Evolutionary conservation across 2,797 vertebrate species (phyloP).

Genomic region (Xenopus petersii): DNA sequence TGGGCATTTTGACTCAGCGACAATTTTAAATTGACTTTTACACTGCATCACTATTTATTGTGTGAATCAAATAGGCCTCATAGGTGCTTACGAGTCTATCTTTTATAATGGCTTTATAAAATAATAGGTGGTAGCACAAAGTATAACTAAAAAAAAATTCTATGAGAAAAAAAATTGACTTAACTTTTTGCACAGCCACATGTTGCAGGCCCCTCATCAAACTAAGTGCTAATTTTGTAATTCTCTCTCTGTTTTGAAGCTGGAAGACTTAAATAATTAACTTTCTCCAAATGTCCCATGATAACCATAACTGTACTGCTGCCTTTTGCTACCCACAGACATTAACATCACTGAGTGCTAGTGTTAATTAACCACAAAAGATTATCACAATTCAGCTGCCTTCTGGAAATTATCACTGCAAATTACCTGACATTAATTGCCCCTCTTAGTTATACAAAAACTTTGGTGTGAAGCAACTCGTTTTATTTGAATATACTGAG

Average conservation of each 20-base stretch:
- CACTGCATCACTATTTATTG: no score
- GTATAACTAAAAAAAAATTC: no score
- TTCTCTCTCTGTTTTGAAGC: not conserved
- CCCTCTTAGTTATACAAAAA: no score
- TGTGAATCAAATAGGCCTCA: no score
- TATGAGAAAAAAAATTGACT: no score
- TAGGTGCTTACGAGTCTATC: no score
- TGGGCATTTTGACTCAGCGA: no score
- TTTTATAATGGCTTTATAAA: no score
- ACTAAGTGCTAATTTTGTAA: not conserved
- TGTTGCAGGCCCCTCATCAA: not conserved
- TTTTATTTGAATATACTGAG: no score
- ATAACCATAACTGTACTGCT: constrained; percentile 4
- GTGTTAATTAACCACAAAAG: constrained; percentile 27
- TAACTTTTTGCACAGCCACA: not conserved
- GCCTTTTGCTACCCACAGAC: not conserved
- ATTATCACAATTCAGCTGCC: constrained; percentile 14
- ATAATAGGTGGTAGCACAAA: no score
- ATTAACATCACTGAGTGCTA: constrained; percentile 1
- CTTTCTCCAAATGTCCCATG: constrained; percentile 5
- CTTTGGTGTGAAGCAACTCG: no score
- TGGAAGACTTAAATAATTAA: not conserved
- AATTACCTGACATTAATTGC: constrained; percentile 13
- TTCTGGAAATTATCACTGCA: constrained; percentile 11
- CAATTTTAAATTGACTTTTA: no score